These are phyloP conservation scores for Tupiocoris notatus DNA, from an alignment of 2,888 invertebrate species.

Conservation along the genomic window DNA sequence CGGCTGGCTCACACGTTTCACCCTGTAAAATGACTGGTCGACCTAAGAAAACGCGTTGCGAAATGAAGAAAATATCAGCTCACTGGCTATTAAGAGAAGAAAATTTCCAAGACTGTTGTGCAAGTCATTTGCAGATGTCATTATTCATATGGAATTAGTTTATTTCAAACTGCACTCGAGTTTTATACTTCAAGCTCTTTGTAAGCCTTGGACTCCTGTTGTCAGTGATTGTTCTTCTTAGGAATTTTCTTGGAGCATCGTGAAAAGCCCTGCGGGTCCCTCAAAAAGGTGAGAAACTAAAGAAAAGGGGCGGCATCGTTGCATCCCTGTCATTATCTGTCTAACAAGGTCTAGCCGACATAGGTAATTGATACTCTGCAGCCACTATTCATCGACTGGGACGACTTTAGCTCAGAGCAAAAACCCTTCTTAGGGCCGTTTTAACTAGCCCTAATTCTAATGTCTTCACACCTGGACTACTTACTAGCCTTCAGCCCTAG, in stretches of 20 bases:
- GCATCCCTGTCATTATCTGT: slow-evolving; percentile 45
- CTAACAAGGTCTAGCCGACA: slow-evolving; percentile 44
- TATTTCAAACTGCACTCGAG: too few species aligned
- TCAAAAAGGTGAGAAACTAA: slow-evolving; percentile 42
- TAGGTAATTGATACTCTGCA: slow-evolving; percentile 42
- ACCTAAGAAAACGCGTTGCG: too few species aligned
- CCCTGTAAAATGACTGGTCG: too few species aligned
- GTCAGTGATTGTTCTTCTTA: not conserved
- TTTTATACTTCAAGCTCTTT: too few species aligned
- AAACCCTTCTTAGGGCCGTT: slow-evolving; percentile 32
- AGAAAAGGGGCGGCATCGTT: slow-evolving; percentile 40
- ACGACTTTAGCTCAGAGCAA: slow-evolving; percentile 32
- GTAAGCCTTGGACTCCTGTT: too few species aligned
- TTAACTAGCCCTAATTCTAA: slow-evolving; percentile 40
- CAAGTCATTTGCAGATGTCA: too few species aligned
- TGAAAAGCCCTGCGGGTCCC: slow-evolving; percentile 28
- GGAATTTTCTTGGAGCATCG: slow-evolving; percentile 24
- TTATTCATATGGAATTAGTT: too few species aligned
- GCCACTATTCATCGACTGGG: slow-evolving; percentile 38
- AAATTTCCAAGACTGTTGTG: too few species aligned
- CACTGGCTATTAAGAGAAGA: too few species aligned
- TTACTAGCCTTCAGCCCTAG: slow-evolving; percentile 12
- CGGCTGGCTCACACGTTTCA: too few species aligned
- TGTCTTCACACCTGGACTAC: slow-evolving; percentile 44
- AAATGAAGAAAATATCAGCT: too few species aligned